Evolutionary conservation across 2,888 invertebrate genomes (phyloP), one percentile per base, ranked within the genome.

Genomic region (Adelphocoris suturalis): DNA sequence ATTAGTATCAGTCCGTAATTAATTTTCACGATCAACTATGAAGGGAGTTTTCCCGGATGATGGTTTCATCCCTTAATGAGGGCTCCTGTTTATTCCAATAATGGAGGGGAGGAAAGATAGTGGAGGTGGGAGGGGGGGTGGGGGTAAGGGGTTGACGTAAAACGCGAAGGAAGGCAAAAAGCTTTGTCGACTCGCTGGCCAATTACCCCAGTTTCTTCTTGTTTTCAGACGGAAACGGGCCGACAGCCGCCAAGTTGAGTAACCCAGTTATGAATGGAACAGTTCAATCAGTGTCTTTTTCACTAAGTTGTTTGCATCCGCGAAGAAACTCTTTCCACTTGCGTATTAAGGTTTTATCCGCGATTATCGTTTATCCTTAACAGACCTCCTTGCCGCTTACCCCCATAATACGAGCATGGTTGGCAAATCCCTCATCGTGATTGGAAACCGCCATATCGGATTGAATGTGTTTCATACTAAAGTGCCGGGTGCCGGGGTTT

Each of bases 181-280:
- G 23, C 68, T 19, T 0, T 37, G 68, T 0, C 68, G 68, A 23
- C 23, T 68, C 19, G 9, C 19, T 27, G 19, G 23, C 68, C 68
- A 68, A 68, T 68, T 68, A 68, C 68, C 68, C 68, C 68, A 68
- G 68, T 68, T 68, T 68, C 68, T 12, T 68, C 68, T 46, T 78
- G 78, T 78, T 78, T 78, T 78, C n/a, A 78, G 19, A 78, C 37
- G 78, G 78, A 47, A 78, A 78, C 7, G 37, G 46, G 78, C n/a
- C 9, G 37, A 78, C 78, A 19, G 78, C 16, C n/a, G 37, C 46
- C 78, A 78, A 78, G 0, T 78, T 78, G 78, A 46, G n/a, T 78
- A 78, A 78, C 46, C 27, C 46, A 46, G 78, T 78, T 78, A 78
- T 78, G 78, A 78, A 78, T 78, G 37, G 78, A 78, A 78, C n/a